These are phyloP conservation scores for Prionailurus bengalensis DNA, from an alignment of 2,113 vertebrate genomes.

Conservation along the genomic window DNA sequence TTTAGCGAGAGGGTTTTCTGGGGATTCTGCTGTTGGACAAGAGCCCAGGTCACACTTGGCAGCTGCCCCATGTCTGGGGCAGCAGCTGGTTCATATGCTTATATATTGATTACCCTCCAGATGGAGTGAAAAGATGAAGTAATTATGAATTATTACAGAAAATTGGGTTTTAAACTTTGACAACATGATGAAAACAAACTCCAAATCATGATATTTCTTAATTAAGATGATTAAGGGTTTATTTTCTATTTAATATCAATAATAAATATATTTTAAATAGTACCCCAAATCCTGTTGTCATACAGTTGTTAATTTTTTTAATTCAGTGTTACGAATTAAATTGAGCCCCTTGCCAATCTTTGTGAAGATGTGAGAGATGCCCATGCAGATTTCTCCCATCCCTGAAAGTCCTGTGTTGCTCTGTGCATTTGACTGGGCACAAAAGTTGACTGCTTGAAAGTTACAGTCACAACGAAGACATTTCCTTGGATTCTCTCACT, in stretches of 20 bases:
- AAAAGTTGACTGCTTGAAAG: neutral
- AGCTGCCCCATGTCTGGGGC: slow-evolving; percentile 66
- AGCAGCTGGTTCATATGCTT: slow-evolving; percentile 76
- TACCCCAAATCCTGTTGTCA: neutral
- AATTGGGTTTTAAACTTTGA: slow-evolving; percentile 78
- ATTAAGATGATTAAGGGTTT: slow-evolving; percentile 70
- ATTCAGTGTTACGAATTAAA: neutral
- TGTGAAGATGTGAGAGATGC: neutral
- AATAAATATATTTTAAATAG: slow-evolving; percentile 48
- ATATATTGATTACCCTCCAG: slow-evolving; percentile 79
- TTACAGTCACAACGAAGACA: neutral
- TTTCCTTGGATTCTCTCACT: neutral
- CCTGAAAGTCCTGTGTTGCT: neutral
- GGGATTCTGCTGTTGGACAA: slow-evolving; percentile 73
- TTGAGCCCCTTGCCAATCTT: neutral
- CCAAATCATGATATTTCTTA: slow-evolving; percentile 57
- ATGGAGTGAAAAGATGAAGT: slow-evolving; percentile 77
- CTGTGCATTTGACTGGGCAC: neutral
- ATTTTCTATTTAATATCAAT: slow-evolving; percentile 56
- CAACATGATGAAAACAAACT: slow-evolving; percentile 72
- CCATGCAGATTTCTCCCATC: neutral
- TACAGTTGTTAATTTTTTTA: neutral
- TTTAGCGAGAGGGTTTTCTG: slow-evolving; percentile 62
- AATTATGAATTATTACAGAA: slow-evolving; percentile 81
- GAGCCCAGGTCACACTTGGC: slow-evolving; percentile 73